A percentile compares a stretch with the other conserved stretches of the same genome.
These are phyloP conservation scores for Antrozous pallidus DNA, from an alignment of 2,797 vertebrate genomes.

Conservation along the genomic window DNA sequence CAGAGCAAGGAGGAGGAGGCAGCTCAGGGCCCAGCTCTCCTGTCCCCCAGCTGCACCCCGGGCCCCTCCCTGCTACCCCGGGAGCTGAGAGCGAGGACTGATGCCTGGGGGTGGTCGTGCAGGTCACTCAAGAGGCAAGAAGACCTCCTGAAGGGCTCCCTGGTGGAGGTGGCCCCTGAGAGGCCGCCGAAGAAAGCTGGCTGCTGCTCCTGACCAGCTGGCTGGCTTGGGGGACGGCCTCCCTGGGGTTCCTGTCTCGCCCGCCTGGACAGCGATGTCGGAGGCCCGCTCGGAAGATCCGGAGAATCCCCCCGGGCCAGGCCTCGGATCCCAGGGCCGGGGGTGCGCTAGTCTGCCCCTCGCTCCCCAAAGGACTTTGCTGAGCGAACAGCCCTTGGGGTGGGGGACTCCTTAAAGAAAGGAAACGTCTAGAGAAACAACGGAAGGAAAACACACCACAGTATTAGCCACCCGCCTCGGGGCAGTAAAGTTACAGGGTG, in stretches of 20 bases:
- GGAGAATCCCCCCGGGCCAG: background rate
- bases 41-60: too few species aligned
- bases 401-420: background rate
- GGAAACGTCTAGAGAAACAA: background rate
- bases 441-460: background rate
- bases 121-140: conserved; percentile 82
- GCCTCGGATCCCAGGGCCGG: background rate
- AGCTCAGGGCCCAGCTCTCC: fast-evolving
- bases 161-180: conserved; percentile 58
- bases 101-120: background rate
- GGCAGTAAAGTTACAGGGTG: background rate
- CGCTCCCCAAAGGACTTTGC: background rate
- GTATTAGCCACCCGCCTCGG: background rate
- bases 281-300: background rate
- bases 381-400: background rate
- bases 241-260: too few species aligned
- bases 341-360: background rate
- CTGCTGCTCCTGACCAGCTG: conserved; percentile 78
- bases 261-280: background rate
- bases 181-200: conserved; percentile 68
- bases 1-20: background rate
- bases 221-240: fast-evolving
- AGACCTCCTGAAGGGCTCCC: conserved; percentile 71
- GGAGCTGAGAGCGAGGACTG: background rate
- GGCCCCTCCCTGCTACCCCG: background rate